Evolutionary conservation across 2,113 vertebrate genomes (phyloP).

Genomic region (Neolamprologus devosi): DNA sequence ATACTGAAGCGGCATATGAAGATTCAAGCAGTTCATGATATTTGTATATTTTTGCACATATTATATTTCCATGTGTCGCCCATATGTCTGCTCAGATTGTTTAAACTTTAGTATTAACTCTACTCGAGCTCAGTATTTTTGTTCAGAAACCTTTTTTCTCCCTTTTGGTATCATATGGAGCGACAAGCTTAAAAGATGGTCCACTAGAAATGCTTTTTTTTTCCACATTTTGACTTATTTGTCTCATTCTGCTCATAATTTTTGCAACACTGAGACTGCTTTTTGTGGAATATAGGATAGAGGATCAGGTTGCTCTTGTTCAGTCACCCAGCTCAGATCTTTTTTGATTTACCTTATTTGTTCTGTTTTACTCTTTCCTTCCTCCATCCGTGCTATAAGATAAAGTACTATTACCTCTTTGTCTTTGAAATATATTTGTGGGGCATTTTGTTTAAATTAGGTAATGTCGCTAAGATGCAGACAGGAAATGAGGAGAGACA

Average conservation of each 20-base stretch:
- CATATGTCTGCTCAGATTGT: not conserved
- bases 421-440: not conserved
- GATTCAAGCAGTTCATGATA: not conserved
- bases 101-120: not conserved
- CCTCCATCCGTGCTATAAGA: not conserved
- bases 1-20: not conserved
- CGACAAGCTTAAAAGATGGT: not conserved
- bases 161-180: not conserved
- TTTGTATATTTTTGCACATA: not conserved
- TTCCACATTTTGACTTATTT: not conserved
- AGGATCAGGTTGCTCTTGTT: not conserved
- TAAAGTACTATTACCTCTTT: not conserved
- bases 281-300: not conserved
- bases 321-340: not conserved
- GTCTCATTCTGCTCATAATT: not conserved
- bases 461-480: not conserved
- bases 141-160: not conserved
- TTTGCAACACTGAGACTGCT: not conserved
- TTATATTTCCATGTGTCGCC: not conserved
- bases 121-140: not conserved
- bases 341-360: not conserved
- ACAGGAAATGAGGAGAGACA: not conserved
- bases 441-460: not conserved
- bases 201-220: fast-evolving
- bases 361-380: not conserved